Evolutionary conservation across 2,797 vertebrate species (phyloP), one percentile per base, ranked within the genome.

Genomic region (Enteromius radiatus): DNA sequence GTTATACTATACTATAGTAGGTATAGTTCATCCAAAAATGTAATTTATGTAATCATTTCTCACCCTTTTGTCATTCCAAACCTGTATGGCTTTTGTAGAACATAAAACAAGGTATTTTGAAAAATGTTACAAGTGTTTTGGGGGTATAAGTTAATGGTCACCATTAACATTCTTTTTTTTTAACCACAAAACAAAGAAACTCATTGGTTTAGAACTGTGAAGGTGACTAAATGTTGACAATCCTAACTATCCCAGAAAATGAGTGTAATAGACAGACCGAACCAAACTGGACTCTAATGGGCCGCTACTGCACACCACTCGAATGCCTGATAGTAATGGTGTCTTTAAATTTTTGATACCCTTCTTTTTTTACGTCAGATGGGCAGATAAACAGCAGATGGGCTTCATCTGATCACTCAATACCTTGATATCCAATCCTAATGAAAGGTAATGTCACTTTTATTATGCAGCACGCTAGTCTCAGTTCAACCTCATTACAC

Each of bases 361-460:
- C 63, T 79, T 79, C 33, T 79, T 68, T 54, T 79, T 52, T 28
- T 23, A 47, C 59, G 6, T 65, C 59, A 52, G 67, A 45, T 80
- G 36, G 36, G 15, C n/a, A 38, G 45, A 65, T 54, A 41, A 41
- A 52, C 56, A 75, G 21, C 45, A 75, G 45, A 65, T 41, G 23
- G 73, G 33, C n/a, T 70, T 75, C 21, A 54, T 61, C 2, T 56
- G 69, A 63, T 63, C 31, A 52, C 41, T 64, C 36, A 73, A 49
- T 75, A 78, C 52, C 61, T 68, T 75, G 33, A n/a, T 49, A 59
- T 67, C 28, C 17, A 80, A 43, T 68, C 71, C 28, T 64, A 52
- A 67, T 59, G 36, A 45, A 79, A 33, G 70, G 5, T 80, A 65
- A 43, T 26, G 28, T 76, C 36, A 71, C 47, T 68, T 80, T 80